phyloP scores from a whole-genome alignment of 1,140 invertebrate genomes.

The Drosophila varians region DNA sequence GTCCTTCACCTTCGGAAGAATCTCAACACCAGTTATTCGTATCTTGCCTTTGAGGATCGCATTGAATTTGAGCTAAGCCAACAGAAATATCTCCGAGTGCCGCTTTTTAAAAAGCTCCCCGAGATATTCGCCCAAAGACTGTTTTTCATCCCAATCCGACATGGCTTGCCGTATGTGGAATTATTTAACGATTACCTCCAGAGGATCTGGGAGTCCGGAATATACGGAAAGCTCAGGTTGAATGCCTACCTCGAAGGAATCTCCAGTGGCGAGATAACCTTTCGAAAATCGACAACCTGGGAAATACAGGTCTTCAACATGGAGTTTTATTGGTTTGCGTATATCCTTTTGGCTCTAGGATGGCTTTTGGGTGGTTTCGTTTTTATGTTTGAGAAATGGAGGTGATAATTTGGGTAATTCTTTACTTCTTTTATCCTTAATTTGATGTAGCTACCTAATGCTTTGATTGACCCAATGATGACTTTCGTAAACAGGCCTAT shows the following conservation, averaged over 20 bases:
- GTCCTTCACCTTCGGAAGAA: conserved; percentile 17
- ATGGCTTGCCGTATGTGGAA: conserved; percentile 28
- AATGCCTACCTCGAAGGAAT: conserved; percentile 31
- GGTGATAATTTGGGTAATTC: not conserved
- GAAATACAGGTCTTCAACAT: conserved; percentile 25
- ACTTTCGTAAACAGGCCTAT: not conserved
- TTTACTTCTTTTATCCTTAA: not conserved
- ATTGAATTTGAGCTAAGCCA: conserved; percentile 20
- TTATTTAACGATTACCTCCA: conserved; percentile 28
- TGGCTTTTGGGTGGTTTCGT: conserved; percentile 18
- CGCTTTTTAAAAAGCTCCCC: conserved; percentile 7
- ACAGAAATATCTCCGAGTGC: conserved; percentile 28
- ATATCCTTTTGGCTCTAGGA: conserved; percentile 17
- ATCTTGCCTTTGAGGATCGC: conserved; percentile 28
- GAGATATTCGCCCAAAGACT: conserved; percentile 25
- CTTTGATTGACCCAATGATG: conserved; percentile 27
- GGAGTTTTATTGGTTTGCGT: conserved; percentile 38
- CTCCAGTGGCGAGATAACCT: conserved; percentile 21
- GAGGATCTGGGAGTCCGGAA: conserved; percentile 34
- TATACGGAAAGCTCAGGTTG: not conserved
- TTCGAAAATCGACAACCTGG: conserved; percentile 7
- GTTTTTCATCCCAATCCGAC: conserved; percentile 15
- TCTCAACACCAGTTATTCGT: conserved; percentile 13
- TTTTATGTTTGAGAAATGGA: conserved; percentile 9
- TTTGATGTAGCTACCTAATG: conserved; percentile 8